Evolutionary conservation across 2,113 vertebrate species (phyloP).

Genomic region (Indicator indicator): DNA sequence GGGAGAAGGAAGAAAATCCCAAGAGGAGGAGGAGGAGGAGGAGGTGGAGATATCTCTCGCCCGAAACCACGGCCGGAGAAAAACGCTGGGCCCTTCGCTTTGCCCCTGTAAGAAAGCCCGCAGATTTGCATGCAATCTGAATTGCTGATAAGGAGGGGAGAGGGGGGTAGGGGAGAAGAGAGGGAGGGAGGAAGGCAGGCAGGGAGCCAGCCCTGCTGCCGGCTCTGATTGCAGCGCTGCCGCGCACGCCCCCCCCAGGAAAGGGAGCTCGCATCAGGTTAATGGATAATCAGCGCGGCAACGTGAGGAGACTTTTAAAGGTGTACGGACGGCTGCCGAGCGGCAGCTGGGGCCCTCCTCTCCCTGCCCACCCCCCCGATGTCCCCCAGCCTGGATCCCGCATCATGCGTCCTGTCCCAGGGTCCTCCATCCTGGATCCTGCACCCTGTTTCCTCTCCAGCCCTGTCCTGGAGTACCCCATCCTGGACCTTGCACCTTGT

Average conservation of each 20-base stretch:
- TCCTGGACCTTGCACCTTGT: too few relatives aligned
- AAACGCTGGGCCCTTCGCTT: neutral
- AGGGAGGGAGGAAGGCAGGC: neutral
- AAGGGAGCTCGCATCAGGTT: conserved; percentile 73
- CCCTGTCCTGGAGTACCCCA: neutral
- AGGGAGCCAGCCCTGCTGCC: conserved; percentile 10
- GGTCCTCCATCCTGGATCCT: neutral
- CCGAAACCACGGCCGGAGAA: neutral
- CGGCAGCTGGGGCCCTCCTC: neutral
- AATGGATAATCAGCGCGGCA: conserved; percentile 74
- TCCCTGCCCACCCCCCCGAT: too few relatives aligned
- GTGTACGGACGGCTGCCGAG: conserved; percentile 11
- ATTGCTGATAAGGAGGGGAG: conserved; percentile 84
- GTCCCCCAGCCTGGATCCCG: neutral
- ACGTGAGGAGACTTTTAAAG: conserved; percentile 80
- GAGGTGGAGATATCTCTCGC: neutral
- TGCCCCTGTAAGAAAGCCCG: conserved; percentile 60
- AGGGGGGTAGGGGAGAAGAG: neutral
- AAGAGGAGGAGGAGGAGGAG: conserved; percentile 8
- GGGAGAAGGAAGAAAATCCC: conserved; percentile 51
- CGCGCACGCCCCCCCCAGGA: conserved; percentile 86
- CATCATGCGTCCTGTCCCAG: neutral
- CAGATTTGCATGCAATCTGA: conserved; percentile 88
- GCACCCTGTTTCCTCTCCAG: neutral
- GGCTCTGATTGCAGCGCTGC: conserved; percentile 43